Evolutionary conservation across 2,797 vertebrate species (phyloP), one percentile per base, ranked within the genome.

Genomic region (Aselliscus stoliczkanus): DNA sequence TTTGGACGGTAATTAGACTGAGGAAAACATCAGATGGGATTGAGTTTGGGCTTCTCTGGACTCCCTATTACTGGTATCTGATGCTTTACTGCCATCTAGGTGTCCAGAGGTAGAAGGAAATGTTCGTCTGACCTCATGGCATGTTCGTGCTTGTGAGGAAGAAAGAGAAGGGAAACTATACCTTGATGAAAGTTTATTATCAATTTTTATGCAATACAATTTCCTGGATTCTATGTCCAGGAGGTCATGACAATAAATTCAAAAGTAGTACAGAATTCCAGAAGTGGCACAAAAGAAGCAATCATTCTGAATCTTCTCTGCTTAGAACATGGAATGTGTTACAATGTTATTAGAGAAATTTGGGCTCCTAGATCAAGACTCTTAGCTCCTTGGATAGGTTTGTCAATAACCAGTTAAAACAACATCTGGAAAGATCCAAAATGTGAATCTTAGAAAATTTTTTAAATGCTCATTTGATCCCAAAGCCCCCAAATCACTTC

Each of bases 181-280:
- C 31, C 58, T 64, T 72, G 56, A 56, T 85, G 72, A 77, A 93
- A 60, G 62, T 96, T 97, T 96, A 94, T 93, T 97, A 39, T 54
- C n/a, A 82, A 13, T 88, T 88, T 91, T 92, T 92, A 93, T 72
- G 15, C 23, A 95, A 31, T 72, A 67, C 21, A 96, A 2, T 93
- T 90, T 90, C 93, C 58, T 88, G 37, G 56, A 73, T 84, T 4
- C 37, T 84, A 7, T 39, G 81, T 60, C 13, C 29, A 94, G 44
- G 64, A 81, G 23, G 20, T 50, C 18, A 89, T 52, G 23, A 76
- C 56, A 92, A 92, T 72, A 87, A 88, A 88, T 88, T 76, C 6
- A 86, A 39, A 84, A 60, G 60, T 44, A 93, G n/a, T 90, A 86
- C 8, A 73, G 39, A 73, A 13, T 81, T 72, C 13, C 67, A 95